Conservation (phyloP, 2,113 vertebrate genomes). For the Hydrochoerus hydrochaeris region DNA sequence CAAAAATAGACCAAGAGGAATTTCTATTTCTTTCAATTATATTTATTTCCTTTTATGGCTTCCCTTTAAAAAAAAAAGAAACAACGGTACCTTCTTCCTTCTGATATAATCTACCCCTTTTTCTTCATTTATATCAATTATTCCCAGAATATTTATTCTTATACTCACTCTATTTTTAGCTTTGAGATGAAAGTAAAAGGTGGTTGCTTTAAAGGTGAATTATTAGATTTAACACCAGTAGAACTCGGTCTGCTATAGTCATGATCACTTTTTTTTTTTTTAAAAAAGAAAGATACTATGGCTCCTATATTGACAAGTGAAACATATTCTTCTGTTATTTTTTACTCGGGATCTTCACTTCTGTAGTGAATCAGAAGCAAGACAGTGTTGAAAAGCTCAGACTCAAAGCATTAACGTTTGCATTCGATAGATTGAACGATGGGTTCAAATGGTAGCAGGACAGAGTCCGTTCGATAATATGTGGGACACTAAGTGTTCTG, state of each 20-base stretch:
- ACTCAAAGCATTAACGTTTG: neutral
- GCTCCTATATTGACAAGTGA: neutral
- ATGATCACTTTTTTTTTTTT: neutral
- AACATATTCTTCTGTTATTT: neutral
- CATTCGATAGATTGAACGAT: neutral
- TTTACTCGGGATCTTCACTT: neutral
- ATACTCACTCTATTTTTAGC: neutral
- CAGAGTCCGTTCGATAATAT: neutral
- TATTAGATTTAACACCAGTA: neutral
- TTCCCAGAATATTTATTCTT: slow-evolving; percentile 10
- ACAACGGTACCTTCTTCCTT: neutral
- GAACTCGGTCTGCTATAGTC: neutral
- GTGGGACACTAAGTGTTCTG: neutral
- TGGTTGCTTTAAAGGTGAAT: slow-evolving; percentile 11
- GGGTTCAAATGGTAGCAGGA: too few species aligned
- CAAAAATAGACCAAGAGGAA: neutral
- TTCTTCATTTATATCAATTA: slow-evolving; percentile 19
- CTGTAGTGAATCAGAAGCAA: neutral
- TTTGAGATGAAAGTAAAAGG: slow-evolving; percentile 46
- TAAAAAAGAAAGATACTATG: neutral
- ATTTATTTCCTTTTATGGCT: neutral
- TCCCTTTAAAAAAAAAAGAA: neutral
- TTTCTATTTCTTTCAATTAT: neutral
- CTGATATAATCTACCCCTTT: neutral
- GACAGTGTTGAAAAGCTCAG: neutral